A percentile compares a stretch with the other conserved stretches of the same genome.
phyloP scores from a whole-genome alignment of 2,888 invertebrate genomes.

The Itoplectis maculator region DNA sequence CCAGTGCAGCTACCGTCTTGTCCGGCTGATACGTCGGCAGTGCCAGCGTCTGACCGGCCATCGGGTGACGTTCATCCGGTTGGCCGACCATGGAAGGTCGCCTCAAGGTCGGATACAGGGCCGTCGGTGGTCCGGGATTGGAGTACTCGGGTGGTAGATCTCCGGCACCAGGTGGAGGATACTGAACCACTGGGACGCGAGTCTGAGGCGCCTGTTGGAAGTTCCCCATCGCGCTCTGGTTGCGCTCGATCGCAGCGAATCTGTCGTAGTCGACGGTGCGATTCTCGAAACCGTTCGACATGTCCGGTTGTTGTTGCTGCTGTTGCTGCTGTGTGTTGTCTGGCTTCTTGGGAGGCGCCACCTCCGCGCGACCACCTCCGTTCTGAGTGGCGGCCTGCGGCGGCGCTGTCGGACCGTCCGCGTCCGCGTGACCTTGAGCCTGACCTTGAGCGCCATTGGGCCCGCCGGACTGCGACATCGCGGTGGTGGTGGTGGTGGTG shows the following conservation, averaged over 20 bases:
- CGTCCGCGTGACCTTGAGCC: constrained; percentile 68
- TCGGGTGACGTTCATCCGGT: constrained; percentile 78
- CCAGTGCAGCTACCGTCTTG: constrained; percentile 72
- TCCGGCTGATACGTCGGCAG: constrained; percentile 78
- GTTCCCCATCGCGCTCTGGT: constrained; percentile 61
- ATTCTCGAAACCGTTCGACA: constrained; percentile 82
- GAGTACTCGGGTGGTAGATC: constrained; percentile 59
- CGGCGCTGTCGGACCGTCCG: constrained; percentile 28
- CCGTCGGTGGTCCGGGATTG: constrained; percentile 42
- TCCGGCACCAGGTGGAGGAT: constrained; percentile 37
- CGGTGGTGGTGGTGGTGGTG: no score
- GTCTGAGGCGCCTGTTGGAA: constrained; percentile 53
- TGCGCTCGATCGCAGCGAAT: constrained; percentile 70
- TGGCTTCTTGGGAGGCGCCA: constrained; percentile 61
- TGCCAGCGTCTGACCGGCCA: constrained; percentile 74
- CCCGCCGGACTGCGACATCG: constrained; percentile 82
- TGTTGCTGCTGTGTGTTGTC: no score
- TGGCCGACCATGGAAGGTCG: constrained; percentile 75
- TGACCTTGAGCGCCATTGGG: constrained; percentile 74
- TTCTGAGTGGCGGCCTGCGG: no score
- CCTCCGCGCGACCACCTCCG: constrained; percentile 76
- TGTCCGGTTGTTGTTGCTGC: constrained; percentile 77
- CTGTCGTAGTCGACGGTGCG: constrained; percentile 78
- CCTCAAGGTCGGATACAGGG: constrained; percentile 72
- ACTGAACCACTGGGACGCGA: constrained; percentile 54